Conservation (phyloP, 2,797 vertebrate species). For the Gymnothorax javanicus region DNA sequence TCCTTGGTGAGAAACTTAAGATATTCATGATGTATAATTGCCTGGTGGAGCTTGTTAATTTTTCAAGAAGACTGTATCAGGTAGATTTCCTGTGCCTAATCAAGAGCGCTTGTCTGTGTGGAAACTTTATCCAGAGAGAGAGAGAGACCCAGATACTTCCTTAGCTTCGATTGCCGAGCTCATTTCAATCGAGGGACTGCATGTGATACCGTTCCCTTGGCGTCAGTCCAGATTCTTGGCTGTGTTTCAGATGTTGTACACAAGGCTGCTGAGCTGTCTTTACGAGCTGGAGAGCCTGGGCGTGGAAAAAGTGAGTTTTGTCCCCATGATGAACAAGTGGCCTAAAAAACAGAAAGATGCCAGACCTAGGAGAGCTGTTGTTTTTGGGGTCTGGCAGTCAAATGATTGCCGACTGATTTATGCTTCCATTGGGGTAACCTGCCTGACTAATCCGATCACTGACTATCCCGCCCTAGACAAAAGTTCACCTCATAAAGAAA, state of each 20-base stretch:
- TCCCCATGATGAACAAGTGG: constrained; percentile 55
- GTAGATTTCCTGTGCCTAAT: constrained; percentile 68
- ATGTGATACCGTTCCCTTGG: constrained; percentile 70
- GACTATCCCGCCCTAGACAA: constrained; percentile 9
- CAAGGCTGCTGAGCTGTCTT: constrained; percentile 71
- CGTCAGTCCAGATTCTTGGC: constrained; percentile 68
- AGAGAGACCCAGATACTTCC: constrained; percentile 50
- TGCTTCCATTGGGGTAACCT: constrained; percentile 31
- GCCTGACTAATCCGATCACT: background rate
- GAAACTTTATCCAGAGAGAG: constrained; percentile 66
- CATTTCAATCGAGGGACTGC: constrained; percentile 69
- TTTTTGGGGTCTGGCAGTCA: constrained; percentile 34
- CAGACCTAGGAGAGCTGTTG: constrained; percentile 51
- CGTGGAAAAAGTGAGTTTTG: constrained; percentile 71
- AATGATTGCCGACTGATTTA: constrained; percentile 40
- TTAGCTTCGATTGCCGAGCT: constrained; percentile 58
- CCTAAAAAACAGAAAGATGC: constrained; percentile 52
- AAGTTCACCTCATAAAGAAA: constrained; percentile 21
- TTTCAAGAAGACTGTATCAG: constrained; percentile 78
- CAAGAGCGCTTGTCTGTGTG: constrained; percentile 68
- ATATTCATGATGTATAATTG: constrained; percentile 79
- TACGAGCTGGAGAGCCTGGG: constrained; percentile 69
- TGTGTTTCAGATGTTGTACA: constrained; percentile 77
- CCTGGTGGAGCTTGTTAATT: constrained; percentile 69
- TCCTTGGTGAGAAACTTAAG: constrained; percentile 58